Conservation (phyloP, 2,888 invertebrate genomes). For the Conistra vaccinii region DNA sequence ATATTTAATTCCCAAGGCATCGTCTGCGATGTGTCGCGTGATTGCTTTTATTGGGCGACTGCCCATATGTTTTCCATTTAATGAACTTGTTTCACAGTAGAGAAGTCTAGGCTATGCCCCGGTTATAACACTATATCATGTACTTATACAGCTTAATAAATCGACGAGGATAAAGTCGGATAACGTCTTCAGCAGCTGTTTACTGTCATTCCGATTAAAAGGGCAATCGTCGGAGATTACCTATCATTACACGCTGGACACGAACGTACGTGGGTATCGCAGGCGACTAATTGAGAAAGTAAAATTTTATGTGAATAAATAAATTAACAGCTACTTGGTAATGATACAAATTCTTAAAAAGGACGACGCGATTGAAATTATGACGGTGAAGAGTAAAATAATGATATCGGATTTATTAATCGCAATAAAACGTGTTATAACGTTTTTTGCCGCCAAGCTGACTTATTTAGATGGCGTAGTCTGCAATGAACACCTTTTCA, state of each 20-base stretch:
- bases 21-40: slow-evolving; percentile 75
- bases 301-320: slow-evolving; percentile 67
- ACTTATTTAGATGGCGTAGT: slow-evolving; percentile 30
- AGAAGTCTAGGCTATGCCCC: slow-evolving; percentile 65
- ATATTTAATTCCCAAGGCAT: slow-evolving; percentile 80
- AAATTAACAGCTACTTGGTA: slow-evolving; percentile 63
- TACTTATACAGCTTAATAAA: slow-evolving; percentile 71
- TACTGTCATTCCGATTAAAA: slow-evolving; percentile 71
- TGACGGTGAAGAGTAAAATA: slow-evolving; percentile 45
- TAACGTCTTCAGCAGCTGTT: slow-evolving; percentile 74
- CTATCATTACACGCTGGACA: slow-evolving; percentile 67
- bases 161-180: slow-evolving; percentile 71
- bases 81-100: slow-evolving; percentile 77
- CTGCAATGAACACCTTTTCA: slow-evolving; percentile 37
- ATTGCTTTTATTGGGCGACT: slow-evolving; percentile 78
- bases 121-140: slow-evolving; percentile 68
- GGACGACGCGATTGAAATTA: slow-evolving; percentile 53
- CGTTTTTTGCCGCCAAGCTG: slow-evolving; percentile 26
- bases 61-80: slow-evolving; percentile 75
- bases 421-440: slow-evolving; percentile 52
- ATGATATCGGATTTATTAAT: slow-evolving; percentile 57
- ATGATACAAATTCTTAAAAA: slow-evolving; percentile 59
- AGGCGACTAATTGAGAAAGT: slow-evolving; percentile 68
- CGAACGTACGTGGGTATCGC: slow-evolving; percentile 59
- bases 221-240: slow-evolving; percentile 66